Evolutionary conservation across 2,888 invertebrate species (phyloP).

Genomic region (Lathronympha strigana): DNA sequence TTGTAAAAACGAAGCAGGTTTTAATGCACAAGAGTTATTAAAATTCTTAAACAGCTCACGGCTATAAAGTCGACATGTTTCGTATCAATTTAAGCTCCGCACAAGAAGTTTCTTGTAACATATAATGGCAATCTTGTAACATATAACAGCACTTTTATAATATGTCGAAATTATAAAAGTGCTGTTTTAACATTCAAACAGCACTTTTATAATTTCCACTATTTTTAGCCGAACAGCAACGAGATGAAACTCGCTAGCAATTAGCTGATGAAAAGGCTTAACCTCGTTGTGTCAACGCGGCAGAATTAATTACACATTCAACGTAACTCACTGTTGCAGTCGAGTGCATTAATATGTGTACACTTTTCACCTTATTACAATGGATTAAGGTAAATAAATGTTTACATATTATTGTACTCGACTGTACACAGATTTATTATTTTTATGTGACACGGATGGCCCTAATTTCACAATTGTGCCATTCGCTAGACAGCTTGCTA

Average conservation of each 20-base stretch:
- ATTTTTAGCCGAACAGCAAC: constrained; percentile 1
- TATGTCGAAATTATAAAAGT: background rate
- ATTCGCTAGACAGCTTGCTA: background rate
- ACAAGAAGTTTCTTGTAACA: too few relatives aligned
- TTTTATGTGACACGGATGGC: background rate
- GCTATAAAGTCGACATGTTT: too few relatives aligned
- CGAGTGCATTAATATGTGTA: too few relatives aligned
- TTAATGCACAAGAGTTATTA: too few relatives aligned
- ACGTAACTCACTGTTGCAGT: constrained; percentile 5
- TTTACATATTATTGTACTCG: too few relatives aligned
- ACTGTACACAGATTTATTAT: background rate
- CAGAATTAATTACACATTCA: constrained; percentile 18
- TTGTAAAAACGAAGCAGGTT: background rate
- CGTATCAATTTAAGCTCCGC: too few relatives aligned
- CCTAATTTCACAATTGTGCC: constrained; percentile 5
- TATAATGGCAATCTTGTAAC: too few relatives aligned
- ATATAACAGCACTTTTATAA: too few relatives aligned
- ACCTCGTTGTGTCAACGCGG: constrained; percentile 12
- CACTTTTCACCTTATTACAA: too few relatives aligned
- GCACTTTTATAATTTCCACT: background rate
- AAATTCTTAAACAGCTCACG: too few relatives aligned
- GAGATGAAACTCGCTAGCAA: constrained; percentile 21
- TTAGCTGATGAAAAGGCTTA: constrained; percentile 26
- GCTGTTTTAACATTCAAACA: too few relatives aligned
- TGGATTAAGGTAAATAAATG: too few relatives aligned